These are phyloP conservation scores for Agrotis clavis DNA, from an alignment of 2,888 invertebrate species.

Conservation along the genomic window DNA sequence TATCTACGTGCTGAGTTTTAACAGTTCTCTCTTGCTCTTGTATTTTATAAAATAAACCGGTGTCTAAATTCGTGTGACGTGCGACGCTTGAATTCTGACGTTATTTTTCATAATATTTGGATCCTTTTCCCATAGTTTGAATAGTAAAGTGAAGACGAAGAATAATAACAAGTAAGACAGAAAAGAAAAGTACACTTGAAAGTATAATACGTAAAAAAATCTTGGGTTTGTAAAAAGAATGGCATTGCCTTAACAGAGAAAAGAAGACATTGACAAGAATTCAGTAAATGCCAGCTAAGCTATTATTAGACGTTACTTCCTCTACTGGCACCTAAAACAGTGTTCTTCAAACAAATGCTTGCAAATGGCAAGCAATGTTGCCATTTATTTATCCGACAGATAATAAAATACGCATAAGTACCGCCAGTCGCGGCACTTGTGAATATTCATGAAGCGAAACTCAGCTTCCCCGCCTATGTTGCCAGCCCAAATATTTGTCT, in stretches of 20 bases:
- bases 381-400: constrained; percentile 51
- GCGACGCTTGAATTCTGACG: background rate
- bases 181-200: background rate
- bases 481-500: constrained; percentile 62
- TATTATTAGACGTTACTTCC: too few relatives aligned
- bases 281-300: too few relatives aligned
- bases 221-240: background rate
- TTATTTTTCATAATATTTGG: background rate
- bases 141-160: too few relatives aligned
- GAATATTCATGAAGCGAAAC: constrained; percentile 64
- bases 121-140: too few relatives aligned
- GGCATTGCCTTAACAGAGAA: background rate
- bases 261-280: background rate
- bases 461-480: constrained; percentile 58
- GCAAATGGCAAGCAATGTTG: constrained; percentile 20
- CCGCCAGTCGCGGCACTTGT: constrained; percentile 46
- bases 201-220: background rate
- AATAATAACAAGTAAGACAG: background rate
- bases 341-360: constrained; percentile 9
- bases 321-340: too few relatives aligned
- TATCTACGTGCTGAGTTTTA: constrained; percentile 17
- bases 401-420: constrained; percentile 58
- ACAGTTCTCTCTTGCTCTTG: background rate
- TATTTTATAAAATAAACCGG: background rate
- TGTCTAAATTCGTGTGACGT: background rate